Conservation (phyloP, 2,113 vertebrate genomes). For the Amphiprion percula region DNA sequence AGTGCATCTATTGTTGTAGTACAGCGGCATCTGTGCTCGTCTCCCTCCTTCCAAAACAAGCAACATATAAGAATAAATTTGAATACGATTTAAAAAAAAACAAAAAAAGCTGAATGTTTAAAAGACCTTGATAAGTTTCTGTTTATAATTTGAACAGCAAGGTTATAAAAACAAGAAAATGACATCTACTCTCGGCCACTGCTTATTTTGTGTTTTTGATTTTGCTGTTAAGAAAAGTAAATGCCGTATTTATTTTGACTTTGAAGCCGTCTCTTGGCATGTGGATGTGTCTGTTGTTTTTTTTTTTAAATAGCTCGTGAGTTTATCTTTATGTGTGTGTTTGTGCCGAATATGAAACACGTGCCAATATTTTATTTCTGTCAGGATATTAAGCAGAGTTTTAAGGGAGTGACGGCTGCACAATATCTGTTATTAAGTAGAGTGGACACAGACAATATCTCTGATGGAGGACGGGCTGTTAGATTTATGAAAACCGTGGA, state of each 20-base stretch:
- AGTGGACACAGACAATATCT: conserved; percentile 45
- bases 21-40: background rate
- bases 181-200: background rate
- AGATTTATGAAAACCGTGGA: conserved; percentile 31
- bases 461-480: conserved; percentile 41
- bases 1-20: background rate
- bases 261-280: background rate
- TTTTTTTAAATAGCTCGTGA: background rate
- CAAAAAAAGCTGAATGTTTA: background rate
- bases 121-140: background rate
- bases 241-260: background rate
- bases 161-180: background rate
- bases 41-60: conserved; percentile 2
- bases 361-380: conserved; percentile 28
- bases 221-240: conserved; percentile 2
- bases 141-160: conserved; percentile 1
- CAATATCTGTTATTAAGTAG: conserved; percentile 41
- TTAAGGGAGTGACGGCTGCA: conserved; percentile 23
- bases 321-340: conserved; percentile 1
- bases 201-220: background rate
- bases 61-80: background rate
- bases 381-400: conserved; percentile 16
- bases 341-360: conserved; percentile 17
- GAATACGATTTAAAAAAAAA: no score
- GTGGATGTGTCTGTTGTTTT: background rate